A percentile compares a stretch with the other conserved stretches of the same genome.
Conservation (phyloP, 2,888 invertebrate species). For the Nematopogon swammerdamellus region DNA sequence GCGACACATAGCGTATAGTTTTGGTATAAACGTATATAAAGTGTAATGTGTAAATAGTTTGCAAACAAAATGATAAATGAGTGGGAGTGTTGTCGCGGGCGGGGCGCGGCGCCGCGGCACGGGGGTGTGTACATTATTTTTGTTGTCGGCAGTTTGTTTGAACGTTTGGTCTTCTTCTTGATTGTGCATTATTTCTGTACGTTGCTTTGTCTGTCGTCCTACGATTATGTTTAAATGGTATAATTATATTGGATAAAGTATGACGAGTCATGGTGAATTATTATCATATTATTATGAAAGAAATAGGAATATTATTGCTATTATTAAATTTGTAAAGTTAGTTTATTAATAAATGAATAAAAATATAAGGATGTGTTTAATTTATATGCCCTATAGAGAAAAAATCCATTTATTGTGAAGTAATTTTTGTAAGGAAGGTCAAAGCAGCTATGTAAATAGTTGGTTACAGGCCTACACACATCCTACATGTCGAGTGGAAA, state of each 20-base stretch:
- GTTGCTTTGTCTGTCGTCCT: conserved; percentile 54
- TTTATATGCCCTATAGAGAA: background rate
- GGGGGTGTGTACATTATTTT: conserved; percentile 11
- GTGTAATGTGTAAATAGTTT: conserved; percentile 45
- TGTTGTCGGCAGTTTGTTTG: conserved; percentile 35
- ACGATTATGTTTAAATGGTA: conserved; percentile 55
- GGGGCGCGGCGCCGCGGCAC: conserved; percentile 11
- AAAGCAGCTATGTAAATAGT: too few species aligned
- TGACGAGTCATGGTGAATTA: conserved; percentile 49
- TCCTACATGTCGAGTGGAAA: too few species aligned
- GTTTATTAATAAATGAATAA: conserved; percentile 58
- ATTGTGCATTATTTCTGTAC: conserved; percentile 53
- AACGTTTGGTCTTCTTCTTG: conserved; percentile 30
- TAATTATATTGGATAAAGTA: conserved; percentile 52
- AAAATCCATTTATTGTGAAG: too few species aligned
- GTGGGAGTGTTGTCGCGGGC: conserved; percentile 25
- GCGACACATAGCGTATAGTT: conserved; percentile 50
- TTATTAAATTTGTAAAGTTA: conserved; percentile 59
- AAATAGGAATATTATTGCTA: conserved; percentile 59
- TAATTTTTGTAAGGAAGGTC: too few species aligned
- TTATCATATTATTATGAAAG: conserved; percentile 54
- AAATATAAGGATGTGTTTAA: conserved; percentile 15
- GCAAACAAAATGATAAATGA: conserved; percentile 45
- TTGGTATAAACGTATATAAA: conserved; percentile 45
- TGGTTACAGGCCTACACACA: too few species aligned